These are phyloP conservation scores for Virgularia gustaviana DNA, from an alignment of 92 coral and sea anemone genomes.

Conservation along the genomic window DNA sequence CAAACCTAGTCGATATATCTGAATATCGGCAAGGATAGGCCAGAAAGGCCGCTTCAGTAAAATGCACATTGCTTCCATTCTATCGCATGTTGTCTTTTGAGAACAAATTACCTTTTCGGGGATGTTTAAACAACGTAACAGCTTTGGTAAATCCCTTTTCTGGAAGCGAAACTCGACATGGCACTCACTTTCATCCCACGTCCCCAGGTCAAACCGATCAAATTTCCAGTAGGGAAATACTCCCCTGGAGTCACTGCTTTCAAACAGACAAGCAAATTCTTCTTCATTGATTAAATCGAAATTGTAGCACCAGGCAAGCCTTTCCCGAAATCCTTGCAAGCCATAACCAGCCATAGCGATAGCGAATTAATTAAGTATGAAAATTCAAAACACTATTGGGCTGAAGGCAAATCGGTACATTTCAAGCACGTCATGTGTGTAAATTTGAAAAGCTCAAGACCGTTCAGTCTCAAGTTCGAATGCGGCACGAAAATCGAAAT, in stretches of 20 bases:
- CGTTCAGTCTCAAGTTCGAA: too few species aligned
- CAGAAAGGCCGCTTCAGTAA: constrained; percentile 13
- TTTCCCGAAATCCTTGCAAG: too few species aligned
- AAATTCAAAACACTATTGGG: too few species aligned
- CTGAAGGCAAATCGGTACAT: too few species aligned
- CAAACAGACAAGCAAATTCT: constrained; percentile 17
- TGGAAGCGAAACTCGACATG: constrained; percentile 23
- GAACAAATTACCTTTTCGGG: constrained; percentile 16
- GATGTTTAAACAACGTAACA: constrained; percentile 18
- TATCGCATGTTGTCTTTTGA: constrained; percentile 34
- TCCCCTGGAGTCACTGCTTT: constrained; percentile 11
- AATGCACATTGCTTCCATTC: constrained; percentile 29
- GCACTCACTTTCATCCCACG: constrained; percentile 15
- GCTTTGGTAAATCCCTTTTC: constrained; percentile 28
- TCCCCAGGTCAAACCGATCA: constrained; percentile 13
- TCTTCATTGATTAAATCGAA: constrained; percentile 23
- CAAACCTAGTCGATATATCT: constrained; percentile 30
- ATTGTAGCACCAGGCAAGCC: too few species aligned
- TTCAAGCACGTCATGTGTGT: too few species aligned
- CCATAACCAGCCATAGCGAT: too few species aligned
- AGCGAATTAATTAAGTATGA: too few species aligned
- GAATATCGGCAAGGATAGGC: constrained; percentile 28
- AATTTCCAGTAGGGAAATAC: constrained; percentile 22
- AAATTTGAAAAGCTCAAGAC: too few species aligned
- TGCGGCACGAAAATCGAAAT: too few species aligned